phyloP scores from a whole-genome alignment of 2,888 invertebrate genomes.

The Augiades crinisus region DNA sequence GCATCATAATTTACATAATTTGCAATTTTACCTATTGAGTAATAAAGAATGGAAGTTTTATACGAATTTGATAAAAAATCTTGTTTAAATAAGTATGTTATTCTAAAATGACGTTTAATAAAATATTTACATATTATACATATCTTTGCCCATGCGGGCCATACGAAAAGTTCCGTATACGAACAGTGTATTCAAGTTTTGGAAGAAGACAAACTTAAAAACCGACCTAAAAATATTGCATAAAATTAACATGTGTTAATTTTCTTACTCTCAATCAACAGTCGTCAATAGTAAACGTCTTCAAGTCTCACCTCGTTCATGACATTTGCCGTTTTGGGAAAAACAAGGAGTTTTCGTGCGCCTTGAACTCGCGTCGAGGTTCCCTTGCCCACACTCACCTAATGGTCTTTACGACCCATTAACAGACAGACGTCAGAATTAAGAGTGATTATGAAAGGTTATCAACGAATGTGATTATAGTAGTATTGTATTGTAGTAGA shows the following conservation, averaged over 20 bases:
- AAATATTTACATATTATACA: no score
- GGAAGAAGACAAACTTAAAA: slow-evolving; percentile 19
- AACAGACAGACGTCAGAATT: background rate
- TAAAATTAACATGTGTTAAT: background rate
- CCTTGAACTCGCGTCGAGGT: slow-evolving; percentile 25
- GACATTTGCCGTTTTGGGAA: slow-evolving; percentile 72
- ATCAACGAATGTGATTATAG: background rate
- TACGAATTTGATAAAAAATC: no score
- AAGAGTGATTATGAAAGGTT: background rate
- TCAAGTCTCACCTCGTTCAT: slow-evolving; percentile 43
- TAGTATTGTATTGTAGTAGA: no score
- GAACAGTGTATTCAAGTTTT: no score
- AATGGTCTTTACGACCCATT: slow-evolving; percentile 1
- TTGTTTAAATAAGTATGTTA: no score
- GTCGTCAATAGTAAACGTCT: slow-evolving; percentile 31
- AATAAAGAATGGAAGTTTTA: no score
- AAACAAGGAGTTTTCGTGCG: slow-evolving; percentile 52
- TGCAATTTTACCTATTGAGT: no score
- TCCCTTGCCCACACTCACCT: slow-evolving; percentile 2
- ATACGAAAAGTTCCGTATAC: no score
- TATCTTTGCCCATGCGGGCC: no score
- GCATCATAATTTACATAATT: no score
- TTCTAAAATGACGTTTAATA: no score
- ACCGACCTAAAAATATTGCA: slow-evolving; percentile 31
- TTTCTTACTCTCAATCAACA: slow-evolving; percentile 4